phyloP scores from a whole-genome alignment of 2,888 invertebrate species.

The Allolobophora icterica region DNA sequence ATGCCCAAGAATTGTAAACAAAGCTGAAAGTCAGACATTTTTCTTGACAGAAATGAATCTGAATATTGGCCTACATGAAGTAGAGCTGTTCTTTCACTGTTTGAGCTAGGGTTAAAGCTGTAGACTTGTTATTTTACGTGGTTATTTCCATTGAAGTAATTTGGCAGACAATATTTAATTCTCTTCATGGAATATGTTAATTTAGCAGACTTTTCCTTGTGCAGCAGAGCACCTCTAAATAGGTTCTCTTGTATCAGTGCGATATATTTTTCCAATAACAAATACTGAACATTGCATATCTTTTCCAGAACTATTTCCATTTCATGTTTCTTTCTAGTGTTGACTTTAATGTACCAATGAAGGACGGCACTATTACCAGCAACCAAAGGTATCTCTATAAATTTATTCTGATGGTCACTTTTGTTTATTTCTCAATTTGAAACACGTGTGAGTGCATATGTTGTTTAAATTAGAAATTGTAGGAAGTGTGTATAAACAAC shows the following conservation, averaged over 20 bases:
- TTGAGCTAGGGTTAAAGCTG: background rate
- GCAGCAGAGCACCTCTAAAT: background rate
- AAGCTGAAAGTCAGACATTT: background rate
- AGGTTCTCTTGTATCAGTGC: background rate
- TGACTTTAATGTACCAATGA: constrained; percentile 95
- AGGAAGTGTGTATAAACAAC: too few relatives aligned
- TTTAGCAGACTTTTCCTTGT: background rate
- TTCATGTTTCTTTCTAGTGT: constrained; percentile 73
- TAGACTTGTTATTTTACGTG: background rate
- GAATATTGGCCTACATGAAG: background rate
- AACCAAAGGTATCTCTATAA: constrained; percentile 75
- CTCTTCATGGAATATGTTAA: background rate
- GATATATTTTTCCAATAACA: background rate
- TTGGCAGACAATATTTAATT: too few relatives aligned
- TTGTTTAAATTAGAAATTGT: too few relatives aligned
- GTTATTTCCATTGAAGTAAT: background rate
- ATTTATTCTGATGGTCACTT: background rate
- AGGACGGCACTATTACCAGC: constrained; percentile 94
- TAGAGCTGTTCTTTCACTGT: background rate
- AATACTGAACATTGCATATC: background rate
- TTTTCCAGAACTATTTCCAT: too few relatives aligned
- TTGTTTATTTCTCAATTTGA: background rate
- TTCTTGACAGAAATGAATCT: background rate
- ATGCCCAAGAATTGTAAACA: background rate
- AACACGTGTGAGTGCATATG: background rate